Base-by-base conservation (phyloP, 2,113 vertebrate species). In the Spea multiplicata region DNA sequence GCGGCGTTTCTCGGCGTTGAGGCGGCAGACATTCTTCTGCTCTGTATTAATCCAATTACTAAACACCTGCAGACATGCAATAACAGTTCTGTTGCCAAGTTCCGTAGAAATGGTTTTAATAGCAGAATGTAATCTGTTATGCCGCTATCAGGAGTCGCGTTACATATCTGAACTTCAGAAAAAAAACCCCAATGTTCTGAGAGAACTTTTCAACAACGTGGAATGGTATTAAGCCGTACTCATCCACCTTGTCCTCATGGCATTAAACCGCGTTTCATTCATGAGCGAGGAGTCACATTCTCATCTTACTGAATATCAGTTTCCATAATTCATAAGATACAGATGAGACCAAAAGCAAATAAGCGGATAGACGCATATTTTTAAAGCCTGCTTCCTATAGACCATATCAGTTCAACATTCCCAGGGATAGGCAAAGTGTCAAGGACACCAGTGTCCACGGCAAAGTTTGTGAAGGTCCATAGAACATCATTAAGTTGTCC, bases 21-120 rank as follows among this genome's bases (percentile, higher is more conserved):
- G 85, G 89, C 76, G 76, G 90, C 87, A 92, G 89, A 91, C 92
- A 95, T 95, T 95, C 92, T 93, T 86, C 88, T 87, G 86, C 89
- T 91, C 88, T 90, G 87, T 89, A 93, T 94, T 95, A 95, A 95
- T 96, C 93, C 94, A 94, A 94, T 95, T 95, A 95, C 89, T 88
- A 93, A 95, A 95, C 94, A 96, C 93, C 94, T 95, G 93, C 93
- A 95, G 94, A 93, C 92, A 90, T 92, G 93, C 86, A 95, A 94
- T 93, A 95, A 95, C 90, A 94, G 86, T 92, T 86, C 83, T 86
- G 83, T 85, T 91, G 93, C 94, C 93, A 95, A 93, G 87, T 88
- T 84, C 84, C 84, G 88, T 85, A 92, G 92, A 91, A 91, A 89
- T 83, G 87, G 89, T 91, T 92, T 82, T 91, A 88, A 85, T 82